These are phyloP conservation scores for Platichthys stellatus DNA, from an alignment of 2,113 vertebrate species.

Conservation along the genomic window DNA sequence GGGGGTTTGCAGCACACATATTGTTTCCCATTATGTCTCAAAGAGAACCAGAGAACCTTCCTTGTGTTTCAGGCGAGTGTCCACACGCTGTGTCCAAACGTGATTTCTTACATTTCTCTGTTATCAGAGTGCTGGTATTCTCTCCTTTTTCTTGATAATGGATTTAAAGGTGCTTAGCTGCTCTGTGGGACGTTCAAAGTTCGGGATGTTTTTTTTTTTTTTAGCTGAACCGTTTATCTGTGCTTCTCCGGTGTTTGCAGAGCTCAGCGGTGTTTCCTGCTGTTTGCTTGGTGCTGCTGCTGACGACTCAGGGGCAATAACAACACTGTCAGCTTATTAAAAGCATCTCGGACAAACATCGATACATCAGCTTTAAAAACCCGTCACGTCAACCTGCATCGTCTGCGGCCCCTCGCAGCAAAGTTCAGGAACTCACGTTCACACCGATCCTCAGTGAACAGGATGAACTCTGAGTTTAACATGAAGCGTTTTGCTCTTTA, in stretches of 20 bases:
- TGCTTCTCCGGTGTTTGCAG: too few species aligned
- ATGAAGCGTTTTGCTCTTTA: too few species aligned
- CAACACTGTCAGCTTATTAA: slow-evolving; percentile 6
- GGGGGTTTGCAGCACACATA: neutral
- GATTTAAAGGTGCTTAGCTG: too few species aligned
- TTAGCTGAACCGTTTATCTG: too few species aligned
- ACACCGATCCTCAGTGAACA: neutral
- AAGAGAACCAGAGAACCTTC: neutral
- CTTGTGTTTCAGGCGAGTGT: too few species aligned
- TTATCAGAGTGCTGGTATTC: neutral
- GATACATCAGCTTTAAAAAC: neutral
- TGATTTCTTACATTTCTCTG: neutral
- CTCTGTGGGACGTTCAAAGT: too few species aligned
- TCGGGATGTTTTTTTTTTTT: too few species aligned
- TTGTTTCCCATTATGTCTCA: neutral
- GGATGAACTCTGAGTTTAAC: too few species aligned
- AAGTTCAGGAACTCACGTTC: neutral
- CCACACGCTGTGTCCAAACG: neutral
- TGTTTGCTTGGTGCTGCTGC: too few species aligned
- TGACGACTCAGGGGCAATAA: neutral
- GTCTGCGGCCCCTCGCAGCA: neutral
- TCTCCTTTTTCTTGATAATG: too few species aligned
- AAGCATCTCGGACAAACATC: neutral
- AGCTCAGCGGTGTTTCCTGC: too few species aligned
- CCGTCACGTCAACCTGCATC: neutral